Conservation (phyloP, 2,888 invertebrate genomes). For the Parelbella ahira region DNA sequence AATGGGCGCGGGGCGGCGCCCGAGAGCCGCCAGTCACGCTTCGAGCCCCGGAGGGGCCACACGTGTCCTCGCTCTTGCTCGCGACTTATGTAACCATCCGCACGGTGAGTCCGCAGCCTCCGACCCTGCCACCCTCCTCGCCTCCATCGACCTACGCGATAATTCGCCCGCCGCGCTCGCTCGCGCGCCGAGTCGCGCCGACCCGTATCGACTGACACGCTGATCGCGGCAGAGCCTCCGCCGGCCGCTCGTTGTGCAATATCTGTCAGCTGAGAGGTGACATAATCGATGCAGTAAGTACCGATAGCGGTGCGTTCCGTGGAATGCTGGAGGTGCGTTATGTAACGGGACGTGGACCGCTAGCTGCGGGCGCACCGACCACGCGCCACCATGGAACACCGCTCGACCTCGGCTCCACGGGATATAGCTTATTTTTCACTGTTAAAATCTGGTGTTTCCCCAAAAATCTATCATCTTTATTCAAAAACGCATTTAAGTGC, state of each 20-base stretch:
- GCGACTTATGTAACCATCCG: slow-evolving; percentile 78
- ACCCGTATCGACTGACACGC: slow-evolving; percentile 46
- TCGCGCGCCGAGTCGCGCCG: slow-evolving; percentile 33
- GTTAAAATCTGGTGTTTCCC: too few relatives aligned
- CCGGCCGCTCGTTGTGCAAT: slow-evolving; percentile 50
- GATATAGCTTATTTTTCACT: neutral
- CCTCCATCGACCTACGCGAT: slow-evolving; percentile 49
- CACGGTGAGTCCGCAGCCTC: slow-evolving; percentile 76
- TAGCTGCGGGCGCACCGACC: slow-evolving; percentile 19
- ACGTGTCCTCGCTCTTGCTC: slow-evolving; percentile 67
- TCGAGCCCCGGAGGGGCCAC: slow-evolving; percentile 70
- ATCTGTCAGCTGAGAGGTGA: slow-evolving; percentile 71
- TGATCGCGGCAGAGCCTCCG: slow-evolving; percentile 35
- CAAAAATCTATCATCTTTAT: too few relatives aligned
- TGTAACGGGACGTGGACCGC: slow-evolving; percentile 54
- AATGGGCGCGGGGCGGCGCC: slow-evolving; percentile 71
- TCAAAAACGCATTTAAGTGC: too few relatives aligned
- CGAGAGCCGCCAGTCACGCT: slow-evolving; percentile 60
- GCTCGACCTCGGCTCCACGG: slow-evolving; percentile 32
- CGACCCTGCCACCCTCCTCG: slow-evolving; percentile 55
- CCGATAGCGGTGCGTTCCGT: slow-evolving; percentile 60
- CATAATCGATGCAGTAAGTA: slow-evolving; percentile 77
- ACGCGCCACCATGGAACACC: slow-evolving; percentile 33
- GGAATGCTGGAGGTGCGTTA: slow-evolving; percentile 58
- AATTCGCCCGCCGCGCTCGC: slow-evolving; percentile 38